Evolutionary conservation across 1,140 invertebrate genomes (phyloP).

Genomic region (Neocloeon triangulifer): DNA sequence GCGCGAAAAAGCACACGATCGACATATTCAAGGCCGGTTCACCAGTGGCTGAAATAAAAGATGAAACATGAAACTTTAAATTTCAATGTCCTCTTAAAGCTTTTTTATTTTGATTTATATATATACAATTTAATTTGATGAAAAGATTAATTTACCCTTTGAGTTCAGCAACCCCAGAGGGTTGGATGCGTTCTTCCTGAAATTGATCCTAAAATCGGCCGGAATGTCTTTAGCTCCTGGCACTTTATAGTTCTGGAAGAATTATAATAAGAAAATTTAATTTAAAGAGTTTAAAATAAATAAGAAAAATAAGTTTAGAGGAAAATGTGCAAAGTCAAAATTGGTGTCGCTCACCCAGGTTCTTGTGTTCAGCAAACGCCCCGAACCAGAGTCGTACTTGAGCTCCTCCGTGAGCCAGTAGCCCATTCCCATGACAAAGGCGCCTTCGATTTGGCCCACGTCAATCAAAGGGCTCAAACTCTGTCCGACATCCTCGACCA

Average conservation of each 20-base stretch:
- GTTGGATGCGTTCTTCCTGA: too few relatives aligned
- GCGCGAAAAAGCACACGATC: slow-evolving; percentile 37
- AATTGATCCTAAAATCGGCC: slow-evolving; percentile 76
- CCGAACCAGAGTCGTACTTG: slow-evolving; percentile 56
- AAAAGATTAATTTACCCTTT: too few relatives aligned
- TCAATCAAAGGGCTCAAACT: slow-evolving; percentile 91
- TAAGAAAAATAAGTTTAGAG: too few relatives aligned
- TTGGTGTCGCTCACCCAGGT: slow-evolving; percentile 67
- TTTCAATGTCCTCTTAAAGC: too few relatives aligned
- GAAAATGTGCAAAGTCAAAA: too few relatives aligned
- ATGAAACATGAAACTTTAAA: too few relatives aligned
- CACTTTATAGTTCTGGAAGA: too few relatives aligned
- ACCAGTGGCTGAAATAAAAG: slow-evolving; percentile 45
- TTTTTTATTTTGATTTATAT: too few relatives aligned
- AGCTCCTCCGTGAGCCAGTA: slow-evolving; percentile 78
- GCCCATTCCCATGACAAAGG: slow-evolving; percentile 80
- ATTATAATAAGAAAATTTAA: too few relatives aligned
- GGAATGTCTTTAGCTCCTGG: slow-evolving; percentile 80
- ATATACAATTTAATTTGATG: too few relatives aligned
- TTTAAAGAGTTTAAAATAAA: too few relatives aligned
- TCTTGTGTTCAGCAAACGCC: slow-evolving; percentile 63
- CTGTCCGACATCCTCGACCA: slow-evolving; percentile 85
- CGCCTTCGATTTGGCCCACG: slow-evolving; percentile 89
- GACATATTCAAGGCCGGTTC: slow-evolving; percentile 56
- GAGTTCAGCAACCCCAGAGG: too few relatives aligned